phyloP scores from a whole-genome alignment of 2,888 invertebrate species.

The Ellobium chinense region DNA sequence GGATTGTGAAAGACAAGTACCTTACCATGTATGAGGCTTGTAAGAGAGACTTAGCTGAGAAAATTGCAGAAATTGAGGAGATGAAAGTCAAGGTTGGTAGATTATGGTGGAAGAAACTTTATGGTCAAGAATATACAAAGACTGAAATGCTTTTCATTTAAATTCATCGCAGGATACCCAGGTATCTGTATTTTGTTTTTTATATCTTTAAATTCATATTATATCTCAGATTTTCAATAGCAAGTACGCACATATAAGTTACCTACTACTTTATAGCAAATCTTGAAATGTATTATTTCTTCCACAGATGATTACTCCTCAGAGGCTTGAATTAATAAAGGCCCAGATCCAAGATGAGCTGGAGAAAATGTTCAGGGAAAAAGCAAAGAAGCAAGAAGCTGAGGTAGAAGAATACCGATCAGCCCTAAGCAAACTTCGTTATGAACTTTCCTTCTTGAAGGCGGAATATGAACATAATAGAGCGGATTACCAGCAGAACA shows the following conservation, averaged over 20 bases:
- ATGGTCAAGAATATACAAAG: no score
- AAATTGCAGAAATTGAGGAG: constrained; percentile 67
- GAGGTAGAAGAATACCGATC: constrained; percentile 73
- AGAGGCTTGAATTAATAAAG: constrained; percentile 72
- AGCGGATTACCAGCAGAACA: constrained; percentile 66
- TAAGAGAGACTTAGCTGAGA: constrained; percentile 67
- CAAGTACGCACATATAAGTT: no score
- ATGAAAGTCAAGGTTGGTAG: constrained; percentile 70
- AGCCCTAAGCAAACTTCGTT: constrained; percentile 73
- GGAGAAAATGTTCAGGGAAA: constrained; percentile 71
- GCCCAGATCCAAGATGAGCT: constrained; percentile 73
- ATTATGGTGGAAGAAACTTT: no score
- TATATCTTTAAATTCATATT: background rate
- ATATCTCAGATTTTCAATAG: no score
- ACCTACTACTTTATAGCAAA: no score
- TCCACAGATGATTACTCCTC: constrained; percentile 73
- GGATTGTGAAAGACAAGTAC: constrained; percentile 77
- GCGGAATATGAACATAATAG: constrained; percentile 77
- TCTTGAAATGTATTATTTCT: no score
- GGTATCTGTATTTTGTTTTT: background rate
- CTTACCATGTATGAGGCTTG: constrained; percentile 73
- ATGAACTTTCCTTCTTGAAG: constrained; percentile 77
- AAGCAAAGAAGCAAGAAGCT: constrained; percentile 67
- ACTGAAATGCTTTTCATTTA: no score
- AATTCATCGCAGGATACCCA: no score